phyloP scores from a whole-genome alignment of 35 echinoderm and acorn worm species.

The Ptychodera flava region DNA sequence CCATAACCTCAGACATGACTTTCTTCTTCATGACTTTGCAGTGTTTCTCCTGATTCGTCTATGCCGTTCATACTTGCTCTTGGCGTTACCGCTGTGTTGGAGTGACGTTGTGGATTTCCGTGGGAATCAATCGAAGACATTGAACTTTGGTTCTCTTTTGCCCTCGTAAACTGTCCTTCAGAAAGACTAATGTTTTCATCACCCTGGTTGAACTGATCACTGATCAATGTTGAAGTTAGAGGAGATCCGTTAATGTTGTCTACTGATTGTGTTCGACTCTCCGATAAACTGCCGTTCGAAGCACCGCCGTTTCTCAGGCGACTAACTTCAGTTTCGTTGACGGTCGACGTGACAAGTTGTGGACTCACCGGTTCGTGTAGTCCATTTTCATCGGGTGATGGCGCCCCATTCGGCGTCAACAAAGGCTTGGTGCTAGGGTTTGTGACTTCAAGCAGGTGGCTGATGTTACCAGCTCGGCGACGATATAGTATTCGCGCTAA shows the following conservation, averaged over 20 bases:
- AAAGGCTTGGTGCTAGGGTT: not conserved
- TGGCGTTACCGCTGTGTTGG: too few species aligned
- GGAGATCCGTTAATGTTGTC: not conserved
- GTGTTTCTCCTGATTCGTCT: too few species aligned
- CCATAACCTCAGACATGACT: too few species aligned
- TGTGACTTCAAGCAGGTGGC: not conserved
- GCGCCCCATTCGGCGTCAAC: not conserved
- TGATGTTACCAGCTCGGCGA: conserved; percentile 67
- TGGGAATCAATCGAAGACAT: too few species aligned
- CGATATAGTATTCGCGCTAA: conserved; percentile 82
- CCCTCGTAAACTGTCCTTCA: not conserved
- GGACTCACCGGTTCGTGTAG: not conserved
- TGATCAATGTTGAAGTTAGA: not conserved
- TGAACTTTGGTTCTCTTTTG: too few species aligned
- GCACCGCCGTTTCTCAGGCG: too few species aligned
- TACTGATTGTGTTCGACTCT: not conserved
- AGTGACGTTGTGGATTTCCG: too few species aligned
- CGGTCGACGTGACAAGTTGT: not conserved
- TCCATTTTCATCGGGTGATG: not conserved
- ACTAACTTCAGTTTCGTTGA: not conserved
- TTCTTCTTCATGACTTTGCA: too few species aligned
- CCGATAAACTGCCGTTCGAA: not conserved
- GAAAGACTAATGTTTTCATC: not conserved
- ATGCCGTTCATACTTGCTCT: too few species aligned
- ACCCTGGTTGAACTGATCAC: not conserved